Base-by-base conservation (phyloP, 1,140 invertebrate species). In the Oryzaephilus surinamensis region DNA sequence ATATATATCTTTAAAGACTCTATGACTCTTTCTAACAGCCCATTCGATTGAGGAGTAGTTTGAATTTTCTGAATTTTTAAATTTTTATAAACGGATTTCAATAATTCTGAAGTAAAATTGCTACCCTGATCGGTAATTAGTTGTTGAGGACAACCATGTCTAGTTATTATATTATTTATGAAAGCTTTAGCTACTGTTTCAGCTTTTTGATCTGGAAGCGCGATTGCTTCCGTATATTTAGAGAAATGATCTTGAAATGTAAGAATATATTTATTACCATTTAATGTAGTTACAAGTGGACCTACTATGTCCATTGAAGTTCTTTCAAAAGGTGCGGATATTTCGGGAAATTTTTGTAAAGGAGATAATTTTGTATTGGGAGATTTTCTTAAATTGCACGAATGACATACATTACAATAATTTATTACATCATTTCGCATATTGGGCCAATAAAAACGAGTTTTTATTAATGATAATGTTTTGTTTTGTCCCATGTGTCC, bases 241-340 rank as follows among this genome's bases (percentile, higher is more conserved):
- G 55, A 35, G 4, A 41, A 32, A n/a, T 27, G 35, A 26, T 64
- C 58, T 31, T 45, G 40, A n/a, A 61, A 31, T 2, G 62, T 58
- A 4, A 65, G 23, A 6, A 65, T 54, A 45, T 61, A 63, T 38
- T 47, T 53, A 34, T 59, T 56, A 3, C 52, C 48, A 7, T 6
- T 28, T 3, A 37, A 1, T 4, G 50, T 57, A 0, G 24, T 26
- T 2, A 48, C 41, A 3, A 62, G 41, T 6, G 57, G 52, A 6
- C 57, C 50, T 50, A 66, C 42, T 55, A 72, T 39, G 58, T 67
- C 41, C 10, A 58, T 39, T 0, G 55, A 48, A 5, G 51, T 45
- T 13, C 38, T 14, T 31, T 58, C 39, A 21, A 60, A 58, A 15
- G 50, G 55, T 13, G 11, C n/a, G 32, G 32, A 6, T 35, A n/a